Conservation (phyloP, 2,113 vertebrate species). For the Periophthalmus modestus region DNA sequence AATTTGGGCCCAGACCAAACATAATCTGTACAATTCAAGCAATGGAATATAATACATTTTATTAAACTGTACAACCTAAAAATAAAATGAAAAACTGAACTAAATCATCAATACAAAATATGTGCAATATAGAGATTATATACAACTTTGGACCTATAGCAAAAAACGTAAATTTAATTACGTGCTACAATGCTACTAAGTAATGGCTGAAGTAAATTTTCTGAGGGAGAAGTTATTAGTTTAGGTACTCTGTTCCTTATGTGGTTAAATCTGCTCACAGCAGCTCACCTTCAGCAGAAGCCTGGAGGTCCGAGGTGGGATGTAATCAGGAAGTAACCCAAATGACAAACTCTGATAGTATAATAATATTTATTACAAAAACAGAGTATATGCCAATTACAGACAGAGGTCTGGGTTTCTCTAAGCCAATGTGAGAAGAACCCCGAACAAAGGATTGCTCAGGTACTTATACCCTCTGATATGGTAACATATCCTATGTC, state of each 20-base stretch:
- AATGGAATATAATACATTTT: constrained; percentile 28
- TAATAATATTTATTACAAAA: too few relatives aligned
- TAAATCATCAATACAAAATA: constrained; percentile 30
- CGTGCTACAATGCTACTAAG: not conserved
- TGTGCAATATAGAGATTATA: constrained; percentile 24
- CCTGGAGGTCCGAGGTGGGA: too few relatives aligned
- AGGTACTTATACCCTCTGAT: too few relatives aligned
- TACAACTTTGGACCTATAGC: not conserved
- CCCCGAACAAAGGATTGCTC: too few relatives aligned
- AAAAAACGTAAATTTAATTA: not conserved
- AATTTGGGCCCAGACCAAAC: not conserved
- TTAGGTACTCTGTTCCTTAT: not conserved
- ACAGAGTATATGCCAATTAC: too few relatives aligned
- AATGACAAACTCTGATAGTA: too few relatives aligned
- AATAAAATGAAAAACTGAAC: constrained; percentile 25
- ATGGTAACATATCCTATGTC: too few relatives aligned
- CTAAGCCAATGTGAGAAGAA: too few relatives aligned
- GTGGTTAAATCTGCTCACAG: too few relatives aligned
- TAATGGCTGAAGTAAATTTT: not conserved
- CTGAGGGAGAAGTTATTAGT: not conserved
- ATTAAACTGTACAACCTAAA: constrained; percentile 31
- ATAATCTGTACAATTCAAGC: not conserved
- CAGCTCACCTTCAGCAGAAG: too few relatives aligned
- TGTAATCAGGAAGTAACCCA: too few relatives aligned
- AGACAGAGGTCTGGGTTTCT: too few relatives aligned